Base-by-base conservation (phyloP, 2,888 invertebrate species). In the Rhogogaster chlorosoma region DNA sequence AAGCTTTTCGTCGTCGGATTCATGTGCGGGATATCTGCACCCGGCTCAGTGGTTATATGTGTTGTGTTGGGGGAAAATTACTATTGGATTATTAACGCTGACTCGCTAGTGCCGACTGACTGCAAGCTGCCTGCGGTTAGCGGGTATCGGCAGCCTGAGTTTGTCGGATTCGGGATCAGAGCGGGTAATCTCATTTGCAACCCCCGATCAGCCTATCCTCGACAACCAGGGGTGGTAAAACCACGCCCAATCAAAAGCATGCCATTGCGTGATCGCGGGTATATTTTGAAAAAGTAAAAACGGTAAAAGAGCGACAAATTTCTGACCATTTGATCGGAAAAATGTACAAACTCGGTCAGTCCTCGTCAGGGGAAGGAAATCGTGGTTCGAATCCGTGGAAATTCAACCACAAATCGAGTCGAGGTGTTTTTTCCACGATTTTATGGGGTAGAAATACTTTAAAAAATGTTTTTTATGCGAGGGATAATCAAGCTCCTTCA, bases 151-250 rank as follows among this genome's bases (percentile, higher is more conserved):
- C 61, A 49, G 89, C 90, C 88, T 87, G 90, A 91, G 92, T 93
- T 93, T 93, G 92, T 93, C 91, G 93, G 92, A 93, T 93, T 93
- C 93, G 91, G 93, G 93, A 93, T 93, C 92, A 93, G 89, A 91
- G 83, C 70, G 83, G 83, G 90, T 93, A 93, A 93, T 93, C 93
- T 93, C 92, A 91, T 93, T 93, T 93, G 92, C 89, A 89, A 90
- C 89, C 86, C 89, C 88, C 88, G 91, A 93, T 93, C 92, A 92
- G 91, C 93, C 93, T 93, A 93, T 93, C 93, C 92, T 89, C 89
- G 89, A 78, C 86, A 87, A 87, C 89, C 88, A 90, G 92, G 91
- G 92, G 90, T 91, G 89, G 87, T 88, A 87, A 92, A 92, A 92
- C 93, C 93, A 93, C 93, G 93, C 93, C 93, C 92, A 67, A 83